Conservation (phyloP, 1,140 invertebrate species). For the Gryon sp. region DNA sequence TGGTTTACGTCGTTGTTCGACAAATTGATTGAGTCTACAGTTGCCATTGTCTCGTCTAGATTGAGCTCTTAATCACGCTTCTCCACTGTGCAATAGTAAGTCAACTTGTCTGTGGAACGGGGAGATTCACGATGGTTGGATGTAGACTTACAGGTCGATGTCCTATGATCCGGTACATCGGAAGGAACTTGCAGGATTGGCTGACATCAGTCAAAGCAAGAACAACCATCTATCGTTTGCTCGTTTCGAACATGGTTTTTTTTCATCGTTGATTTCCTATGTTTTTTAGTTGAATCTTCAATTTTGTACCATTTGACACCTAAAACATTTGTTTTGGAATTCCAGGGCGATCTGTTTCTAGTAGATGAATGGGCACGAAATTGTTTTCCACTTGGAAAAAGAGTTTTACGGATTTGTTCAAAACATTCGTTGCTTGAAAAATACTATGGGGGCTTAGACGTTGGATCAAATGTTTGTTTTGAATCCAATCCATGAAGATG, state of each 20-base stretch:
- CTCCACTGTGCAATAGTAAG: slow-evolving; percentile 57
- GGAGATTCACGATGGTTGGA: slow-evolving; percentile 42
- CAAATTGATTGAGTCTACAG: slow-evolving; percentile 74
- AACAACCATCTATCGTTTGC: slow-evolving; percentile 13
- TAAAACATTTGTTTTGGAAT: slow-evolving; percentile 19
- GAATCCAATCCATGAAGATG: too few relatives aligned
- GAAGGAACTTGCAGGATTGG: slow-evolving; percentile 35
- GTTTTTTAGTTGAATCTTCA: not conserved
- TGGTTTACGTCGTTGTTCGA: slow-evolving; percentile 72
- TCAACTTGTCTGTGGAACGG: slow-evolving; percentile 8
- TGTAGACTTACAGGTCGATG: slow-evolving; percentile 42
- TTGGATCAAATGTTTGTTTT: too few relatives aligned
- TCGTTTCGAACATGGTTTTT: slow-evolving; percentile 19
- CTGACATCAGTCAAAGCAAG: slow-evolving; percentile 9
- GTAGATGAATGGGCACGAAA: not conserved
- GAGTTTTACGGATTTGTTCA: slow-evolving; percentile 4
- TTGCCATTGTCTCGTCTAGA: slow-evolving; percentile 73
- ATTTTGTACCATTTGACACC: not conserved
- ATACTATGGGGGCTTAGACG: too few relatives aligned
- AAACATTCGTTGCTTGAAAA: not conserved
- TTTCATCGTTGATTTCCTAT: slow-evolving; percentile 12
- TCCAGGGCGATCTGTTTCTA: not conserved
- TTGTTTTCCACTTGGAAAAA: not conserved
- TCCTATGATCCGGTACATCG: slow-evolving; percentile 33
- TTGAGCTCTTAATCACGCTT: slow-evolving; percentile 74